These are phyloP conservation scores for Polypedilum pembai DNA, from an alignment of 1,140 invertebrate species.

Conservation along the genomic window DNA sequence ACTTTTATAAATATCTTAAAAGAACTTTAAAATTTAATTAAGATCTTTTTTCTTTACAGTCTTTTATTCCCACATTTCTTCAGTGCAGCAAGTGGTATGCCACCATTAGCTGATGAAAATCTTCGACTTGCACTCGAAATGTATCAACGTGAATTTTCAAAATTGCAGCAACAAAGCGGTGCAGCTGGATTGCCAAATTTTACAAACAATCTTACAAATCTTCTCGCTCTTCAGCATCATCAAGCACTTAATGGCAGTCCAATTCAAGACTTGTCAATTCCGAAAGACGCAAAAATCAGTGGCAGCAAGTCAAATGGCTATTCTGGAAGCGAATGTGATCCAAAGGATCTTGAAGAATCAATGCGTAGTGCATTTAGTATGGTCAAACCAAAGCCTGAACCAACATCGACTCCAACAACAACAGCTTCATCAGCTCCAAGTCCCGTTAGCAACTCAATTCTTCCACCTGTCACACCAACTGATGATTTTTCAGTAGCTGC, in stretches of 20 bases:
- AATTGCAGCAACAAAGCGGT: slow-evolving; percentile 60
- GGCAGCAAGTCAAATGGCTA: slow-evolving; percentile 38
- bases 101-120: slow-evolving; percentile 60
- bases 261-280: slow-evolving; percentile 78
- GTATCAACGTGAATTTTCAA: slow-evolving; percentile 85
- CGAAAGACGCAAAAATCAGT: slow-evolving; percentile 59
- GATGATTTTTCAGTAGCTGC: slow-evolving; percentile 76
- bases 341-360: slow-evolving; percentile 54
- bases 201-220: slow-evolving; percentile 47
- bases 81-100: slow-evolving; percentile 50
- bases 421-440: slow-evolving; percentile 52
- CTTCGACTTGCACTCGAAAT: slow-evolving; percentile 82
- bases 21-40: slow-evolving; percentile 43
- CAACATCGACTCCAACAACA: slow-evolving; percentile 53
- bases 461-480: slow-evolving; percentile 67
- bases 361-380: slow-evolving; percentile 76
- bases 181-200: slow-evolving; percentile 53
- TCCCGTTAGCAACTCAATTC: slow-evolving; percentile 69
- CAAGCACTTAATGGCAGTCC: slow-evolving; percentile 58
- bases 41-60: slow-evolving; percentile 46
- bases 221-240: slow-evolving; percentile 61
- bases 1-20: slow-evolving; percentile 31
- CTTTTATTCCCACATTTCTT: slow-evolving; percentile 76
- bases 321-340: slow-evolving; percentile 50
- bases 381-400: slow-evolving; percentile 71